Evolutionary conservation across 2,888 invertebrate genomes (phyloP).

Genomic region (Celastrina argiolus): DNA sequence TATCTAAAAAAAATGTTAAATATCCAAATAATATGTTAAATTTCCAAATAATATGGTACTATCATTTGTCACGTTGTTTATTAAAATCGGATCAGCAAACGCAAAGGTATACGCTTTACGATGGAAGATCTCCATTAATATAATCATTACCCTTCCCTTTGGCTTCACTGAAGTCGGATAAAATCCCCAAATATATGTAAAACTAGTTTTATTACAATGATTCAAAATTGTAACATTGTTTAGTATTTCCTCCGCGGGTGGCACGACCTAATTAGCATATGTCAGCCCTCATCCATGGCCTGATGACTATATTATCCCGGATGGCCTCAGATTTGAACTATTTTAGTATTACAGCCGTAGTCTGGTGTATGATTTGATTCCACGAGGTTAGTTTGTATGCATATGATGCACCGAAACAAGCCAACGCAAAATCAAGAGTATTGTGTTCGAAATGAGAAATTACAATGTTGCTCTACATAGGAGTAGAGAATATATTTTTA

Average conservation of each 20-base stretch:
- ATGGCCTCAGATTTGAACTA: neutral
- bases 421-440: neutral
- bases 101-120: too few relatives aligned
- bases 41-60: too few relatives aligned
- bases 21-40: too few relatives aligned
- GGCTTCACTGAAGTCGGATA: too few relatives aligned
- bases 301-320: neutral
- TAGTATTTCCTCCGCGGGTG: neutral
- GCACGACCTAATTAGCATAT: neutral
- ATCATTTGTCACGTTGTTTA: too few relatives aligned
- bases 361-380: neutral
- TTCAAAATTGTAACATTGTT: neutral
- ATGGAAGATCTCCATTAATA: too few relatives aligned
- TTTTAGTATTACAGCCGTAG: neutral
- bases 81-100: too few relatives aligned
- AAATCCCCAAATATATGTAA: neutral
- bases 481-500: too few relatives aligned
- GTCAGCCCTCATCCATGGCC: neutral
- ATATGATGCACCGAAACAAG: conserved; percentile 1
- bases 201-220: neutral
- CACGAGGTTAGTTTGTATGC: conserved; percentile 9
- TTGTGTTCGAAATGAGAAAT: neutral
- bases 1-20: too few relatives aligned
- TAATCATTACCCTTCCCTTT: too few relatives aligned
- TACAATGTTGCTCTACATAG: neutral